Evolutionary conservation across 2,113 vertebrate genomes (phyloP).

Genomic region (Malaclemys terrapin): DNA sequence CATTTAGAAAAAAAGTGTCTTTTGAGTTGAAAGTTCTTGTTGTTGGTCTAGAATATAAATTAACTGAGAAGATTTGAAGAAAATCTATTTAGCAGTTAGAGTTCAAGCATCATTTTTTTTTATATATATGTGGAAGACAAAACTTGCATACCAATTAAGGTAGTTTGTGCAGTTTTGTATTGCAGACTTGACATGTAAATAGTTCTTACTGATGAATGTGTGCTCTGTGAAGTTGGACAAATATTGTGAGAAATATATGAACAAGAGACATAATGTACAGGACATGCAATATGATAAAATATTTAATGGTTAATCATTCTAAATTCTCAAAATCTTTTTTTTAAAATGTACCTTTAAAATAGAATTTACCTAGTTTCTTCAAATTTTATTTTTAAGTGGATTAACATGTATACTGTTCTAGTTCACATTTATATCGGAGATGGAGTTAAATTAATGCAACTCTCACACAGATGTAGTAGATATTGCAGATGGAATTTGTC

Average conservation of each 20-base stretch:
- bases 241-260: neutral
- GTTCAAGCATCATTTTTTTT: too few species aligned
- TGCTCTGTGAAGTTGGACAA: neutral
- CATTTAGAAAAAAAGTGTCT: neutral
- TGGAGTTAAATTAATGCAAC: neutral
- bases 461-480: rapidly evolving
- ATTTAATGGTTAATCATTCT: neutral
- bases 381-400: neutral
- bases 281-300: neutral
- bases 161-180: neutral
- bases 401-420: neutral
- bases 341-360: neutral
- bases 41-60: neutral
- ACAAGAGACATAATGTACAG: neutral
- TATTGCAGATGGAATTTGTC: neutral
- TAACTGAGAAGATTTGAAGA: neutral
- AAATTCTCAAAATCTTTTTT: neutral
- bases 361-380: neutral
- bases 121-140: neutral
- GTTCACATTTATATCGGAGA: neutral
- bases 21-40: neutral
- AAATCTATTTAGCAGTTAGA: too few species aligned
- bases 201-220: neutral
- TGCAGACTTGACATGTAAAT: neutral
- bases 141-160: neutral